A percentile compares a stretch with the other conserved stretches of the same genome.
phyloP scores from a whole-genome alignment of 37 sponge, comb jelly and placozoan genomes.

The Mnemiopsis leidyi region DNA sequence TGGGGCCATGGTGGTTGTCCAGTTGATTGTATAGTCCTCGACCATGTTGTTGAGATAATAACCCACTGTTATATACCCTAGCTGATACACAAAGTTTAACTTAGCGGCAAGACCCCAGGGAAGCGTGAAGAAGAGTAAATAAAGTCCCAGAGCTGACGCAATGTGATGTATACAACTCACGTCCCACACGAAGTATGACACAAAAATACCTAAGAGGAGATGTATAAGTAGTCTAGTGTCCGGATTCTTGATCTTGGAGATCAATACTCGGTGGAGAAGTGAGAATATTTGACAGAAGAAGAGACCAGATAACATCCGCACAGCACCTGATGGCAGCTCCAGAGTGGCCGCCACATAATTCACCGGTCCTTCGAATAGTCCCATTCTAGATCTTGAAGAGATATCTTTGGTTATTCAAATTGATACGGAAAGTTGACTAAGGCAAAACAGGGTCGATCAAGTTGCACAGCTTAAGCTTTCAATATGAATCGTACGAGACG shows the following conservation, averaged over 20 bases:
- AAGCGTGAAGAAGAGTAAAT: background rate
- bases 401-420: no score
- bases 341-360: background rate
- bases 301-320: background rate
- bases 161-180: background rate
- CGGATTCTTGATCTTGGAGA: background rate
- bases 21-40: conserved; percentile 47
- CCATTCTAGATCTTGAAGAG: no score
- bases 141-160: background rate
- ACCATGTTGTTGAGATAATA: conserved; percentile 38
- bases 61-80: conserved; percentile 17
- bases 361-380: background rate
- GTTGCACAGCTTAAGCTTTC: no score
- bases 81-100: background rate
- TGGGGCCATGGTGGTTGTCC: conserved; percentile 1
- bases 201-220: background rate
- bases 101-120: background rate
- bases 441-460: no score
- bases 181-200: background rate
- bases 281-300: background rate
- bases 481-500: no score
- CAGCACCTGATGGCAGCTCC: background rate
- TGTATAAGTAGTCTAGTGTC: background rate
- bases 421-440: no score
- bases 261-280: background rate